phyloP scores from a whole-genome alignment of 2,797 vertebrate genomes.

The Otolemur crassicaudatus region DNA sequence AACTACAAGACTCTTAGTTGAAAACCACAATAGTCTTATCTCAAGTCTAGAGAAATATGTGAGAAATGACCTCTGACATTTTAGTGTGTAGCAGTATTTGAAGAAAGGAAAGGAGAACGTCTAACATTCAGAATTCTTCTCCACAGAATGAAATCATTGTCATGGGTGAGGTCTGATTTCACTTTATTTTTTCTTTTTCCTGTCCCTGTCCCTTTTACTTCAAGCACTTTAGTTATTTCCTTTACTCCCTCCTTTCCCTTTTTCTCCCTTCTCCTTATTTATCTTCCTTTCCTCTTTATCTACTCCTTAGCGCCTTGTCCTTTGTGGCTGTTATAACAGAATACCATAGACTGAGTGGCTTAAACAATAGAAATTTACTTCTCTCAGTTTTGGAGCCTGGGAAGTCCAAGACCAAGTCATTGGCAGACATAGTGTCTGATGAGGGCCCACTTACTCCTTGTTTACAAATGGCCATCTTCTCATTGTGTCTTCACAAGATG shows the following conservation, averaged over 20 bases:
- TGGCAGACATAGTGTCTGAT: not conserved
- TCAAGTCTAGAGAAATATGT: not conserved
- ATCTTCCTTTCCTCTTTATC: constrained; percentile 17
- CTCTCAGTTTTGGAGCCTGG: not conserved
- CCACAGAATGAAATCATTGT: not conserved
- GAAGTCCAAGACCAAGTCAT: not conserved
- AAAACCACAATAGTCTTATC: constrained; percentile 31
- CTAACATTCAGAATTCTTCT: not conserved
- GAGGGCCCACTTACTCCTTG: not conserved
- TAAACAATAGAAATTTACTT: not conserved
- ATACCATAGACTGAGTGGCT: not conserved
- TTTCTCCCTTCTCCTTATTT: not conserved
- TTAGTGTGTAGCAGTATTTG: constrained; percentile 29
- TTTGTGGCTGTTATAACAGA: not conserved
- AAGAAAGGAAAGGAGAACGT: not conserved
- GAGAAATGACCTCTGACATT: constrained; percentile 8
- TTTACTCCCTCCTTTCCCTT: not conserved
- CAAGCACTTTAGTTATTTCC: constrained; percentile 25
- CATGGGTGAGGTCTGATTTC: constrained; percentile 37
- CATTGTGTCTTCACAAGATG: not conserved
- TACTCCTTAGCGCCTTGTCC: not conserved
- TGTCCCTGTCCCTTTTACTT: not conserved
- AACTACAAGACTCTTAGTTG: not conserved
- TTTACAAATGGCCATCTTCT: not conserved
- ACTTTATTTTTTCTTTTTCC: not conserved